phyloP scores from a whole-genome alignment of 2,888 invertebrate species.

The Andrena haemorrhoa region DNA sequence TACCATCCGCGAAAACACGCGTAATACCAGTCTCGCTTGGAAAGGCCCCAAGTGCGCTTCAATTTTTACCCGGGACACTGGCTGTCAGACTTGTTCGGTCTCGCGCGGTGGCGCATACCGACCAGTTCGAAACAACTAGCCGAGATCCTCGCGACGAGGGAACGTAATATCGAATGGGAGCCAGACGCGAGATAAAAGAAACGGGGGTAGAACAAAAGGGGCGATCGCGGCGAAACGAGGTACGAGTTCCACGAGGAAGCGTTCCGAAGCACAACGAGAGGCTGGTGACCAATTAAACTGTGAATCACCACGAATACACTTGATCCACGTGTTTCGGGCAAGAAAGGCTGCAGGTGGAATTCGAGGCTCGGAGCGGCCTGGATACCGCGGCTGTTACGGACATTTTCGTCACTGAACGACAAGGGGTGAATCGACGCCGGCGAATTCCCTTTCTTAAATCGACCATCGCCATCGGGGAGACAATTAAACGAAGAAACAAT shows the following conservation, averaged over 20 bases:
- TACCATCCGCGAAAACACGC: too few relatives aligned
- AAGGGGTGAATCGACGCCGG: constrained; percentile 46
- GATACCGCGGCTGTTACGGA: constrained; percentile 46
- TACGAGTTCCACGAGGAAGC: constrained; percentile 59
- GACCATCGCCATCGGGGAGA: constrained; percentile 46
- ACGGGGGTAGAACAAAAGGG: constrained; percentile 30
- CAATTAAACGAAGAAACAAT: constrained; percentile 74
- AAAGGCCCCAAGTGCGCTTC: background rate
- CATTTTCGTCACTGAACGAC: constrained; percentile 58
- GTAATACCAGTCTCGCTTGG: too few relatives aligned
- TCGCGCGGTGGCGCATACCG: background rate
- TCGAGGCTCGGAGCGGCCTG: constrained; percentile 43
- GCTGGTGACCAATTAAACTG: constrained; percentile 62
- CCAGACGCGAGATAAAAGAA: constrained; percentile 28
- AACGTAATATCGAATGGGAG: constrained; percentile 43
- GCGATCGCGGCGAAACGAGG: constrained; percentile 57
- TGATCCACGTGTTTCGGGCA: constrained; percentile 50
- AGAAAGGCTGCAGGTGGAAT: constrained; percentile 65
- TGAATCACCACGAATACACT: constrained; percentile 42
- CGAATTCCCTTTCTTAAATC: constrained; percentile 24
- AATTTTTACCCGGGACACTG: background rate
- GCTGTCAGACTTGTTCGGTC: background rate
- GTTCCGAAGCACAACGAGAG: constrained; percentile 54
- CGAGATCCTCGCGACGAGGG: constrained; percentile 35
- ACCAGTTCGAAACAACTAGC: background rate